Evolutionary conservation across 2,888 invertebrate genomes (phyloP).

Genomic region (Achlya flavicornis): DNA sequence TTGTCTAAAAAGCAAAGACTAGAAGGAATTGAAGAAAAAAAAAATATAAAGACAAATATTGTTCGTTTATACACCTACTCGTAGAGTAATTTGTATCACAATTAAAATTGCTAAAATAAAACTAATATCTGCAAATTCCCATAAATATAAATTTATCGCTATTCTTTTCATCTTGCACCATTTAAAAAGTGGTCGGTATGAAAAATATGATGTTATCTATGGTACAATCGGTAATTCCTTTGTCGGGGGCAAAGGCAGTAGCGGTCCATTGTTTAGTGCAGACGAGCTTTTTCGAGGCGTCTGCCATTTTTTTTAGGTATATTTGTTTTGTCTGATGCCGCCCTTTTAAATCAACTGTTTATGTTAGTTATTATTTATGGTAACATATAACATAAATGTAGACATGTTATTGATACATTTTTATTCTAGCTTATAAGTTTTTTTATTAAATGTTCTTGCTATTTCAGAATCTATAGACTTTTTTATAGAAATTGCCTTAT

Average conservation of each 20-base stretch:
- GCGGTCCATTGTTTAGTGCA: constrained; percentile 56
- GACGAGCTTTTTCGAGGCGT: constrained; percentile 63
- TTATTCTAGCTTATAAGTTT: no score
- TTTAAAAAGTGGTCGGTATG: constrained; percentile 49
- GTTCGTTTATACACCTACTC: no score
- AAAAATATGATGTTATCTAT: constrained; percentile 78
- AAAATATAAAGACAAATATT: no score
- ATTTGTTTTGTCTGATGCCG: constrained; percentile 25
- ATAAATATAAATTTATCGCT: constrained; percentile 28
- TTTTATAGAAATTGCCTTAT: no score
- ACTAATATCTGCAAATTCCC: not conserved
- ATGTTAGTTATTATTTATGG: not conserved
- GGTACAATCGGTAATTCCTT: constrained; percentile 66
- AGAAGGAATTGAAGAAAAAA: no score
- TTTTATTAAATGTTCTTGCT: no score
- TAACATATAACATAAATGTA: not conserved
- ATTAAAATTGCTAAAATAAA: no score
- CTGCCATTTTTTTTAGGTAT: constrained; percentile 55
- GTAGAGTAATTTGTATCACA: no score
- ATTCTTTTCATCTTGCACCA: constrained; percentile 28
- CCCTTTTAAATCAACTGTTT: not conserved
- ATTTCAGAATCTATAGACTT: no score
- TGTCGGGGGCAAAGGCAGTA: constrained; percentile 54
- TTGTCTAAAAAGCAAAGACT: no score
- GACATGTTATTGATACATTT: no score